Conservation (phyloP, 1,140 invertebrate species). For the Acromyrmex charruanus region DNA sequence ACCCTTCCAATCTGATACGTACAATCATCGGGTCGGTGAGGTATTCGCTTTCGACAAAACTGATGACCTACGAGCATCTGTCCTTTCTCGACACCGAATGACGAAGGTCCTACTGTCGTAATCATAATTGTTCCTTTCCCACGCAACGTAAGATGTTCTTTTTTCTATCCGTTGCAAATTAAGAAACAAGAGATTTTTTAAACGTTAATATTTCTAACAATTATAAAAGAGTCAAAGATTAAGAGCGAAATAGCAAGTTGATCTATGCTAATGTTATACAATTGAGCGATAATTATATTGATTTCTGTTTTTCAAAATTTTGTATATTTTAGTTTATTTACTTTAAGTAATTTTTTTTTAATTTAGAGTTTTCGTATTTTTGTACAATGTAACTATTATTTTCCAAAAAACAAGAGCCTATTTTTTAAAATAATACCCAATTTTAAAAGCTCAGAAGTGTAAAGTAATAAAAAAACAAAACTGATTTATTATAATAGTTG, state of each 20-base stretch:
- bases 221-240: too few relatives aligned
- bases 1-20: conserved; percentile 24
- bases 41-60: conserved; percentile 11
- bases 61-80: background rate
- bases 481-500: background rate
- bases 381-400: background rate
- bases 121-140: background rate
- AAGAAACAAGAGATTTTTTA: background rate
- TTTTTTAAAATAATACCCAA: background rate
- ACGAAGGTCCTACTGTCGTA: background rate
- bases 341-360: background rate
- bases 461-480: background rate
- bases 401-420: background rate
- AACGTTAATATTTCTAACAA: background rate
- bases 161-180: background rate
- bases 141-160: background rate
- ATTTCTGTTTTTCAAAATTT: background rate
- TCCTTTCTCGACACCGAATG: background rate
- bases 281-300: too few relatives aligned
- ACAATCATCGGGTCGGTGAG: conserved; percentile 33
- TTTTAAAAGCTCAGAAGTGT: background rate
- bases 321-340: background rate
- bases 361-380: too few relatives aligned
- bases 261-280: too few relatives aligned
- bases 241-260: too few relatives aligned